These are phyloP conservation scores for Uropsilus gracilis DNA, from an alignment of 2,113 vertebrate genomes.

Conservation along the genomic window DNA sequence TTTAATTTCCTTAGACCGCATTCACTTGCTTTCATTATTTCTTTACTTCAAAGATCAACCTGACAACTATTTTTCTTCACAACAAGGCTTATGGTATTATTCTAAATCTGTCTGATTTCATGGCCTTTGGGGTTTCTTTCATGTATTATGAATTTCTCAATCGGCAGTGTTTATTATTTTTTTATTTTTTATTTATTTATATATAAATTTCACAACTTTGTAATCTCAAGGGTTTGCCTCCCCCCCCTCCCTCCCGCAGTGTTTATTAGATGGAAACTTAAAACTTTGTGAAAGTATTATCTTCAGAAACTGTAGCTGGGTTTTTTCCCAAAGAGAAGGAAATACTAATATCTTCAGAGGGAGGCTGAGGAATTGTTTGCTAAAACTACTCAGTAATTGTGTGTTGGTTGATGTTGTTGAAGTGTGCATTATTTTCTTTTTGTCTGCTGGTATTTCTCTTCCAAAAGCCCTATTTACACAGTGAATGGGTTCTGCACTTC, in stretches of 20 bases:
- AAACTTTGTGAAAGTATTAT: background rate
- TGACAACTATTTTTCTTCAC: constrained; percentile 64
- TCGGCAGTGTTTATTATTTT: constrained; percentile 21
- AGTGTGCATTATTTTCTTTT: background rate
- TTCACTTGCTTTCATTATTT: constrained; percentile 55
- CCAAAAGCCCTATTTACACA: background rate
- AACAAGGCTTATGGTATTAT: constrained; percentile 45
- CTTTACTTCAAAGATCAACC: constrained; percentile 60
- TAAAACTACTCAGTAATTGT: background rate
- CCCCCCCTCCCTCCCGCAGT: too few relatives aligned
- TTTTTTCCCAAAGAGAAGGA: background rate
- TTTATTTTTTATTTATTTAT: too few relatives aligned
- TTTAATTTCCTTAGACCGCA: background rate
- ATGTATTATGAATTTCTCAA: constrained; percentile 66
- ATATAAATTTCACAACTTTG: too few relatives aligned
- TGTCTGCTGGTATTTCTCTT: background rate
- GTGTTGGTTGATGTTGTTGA: background rate
- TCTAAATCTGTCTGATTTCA: constrained; percentile 52
- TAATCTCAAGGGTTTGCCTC: too few relatives aligned
- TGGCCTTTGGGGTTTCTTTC: constrained; percentile 44
- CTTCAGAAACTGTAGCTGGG: constrained; percentile 32
- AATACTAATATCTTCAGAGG: background rate
- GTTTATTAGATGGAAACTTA: constrained; percentile 53
- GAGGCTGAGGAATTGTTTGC: background rate
- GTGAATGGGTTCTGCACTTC: background rate